Base-by-base conservation (phyloP, 1,140 invertebrate species). In the Hypsibius dujardini region DNA sequence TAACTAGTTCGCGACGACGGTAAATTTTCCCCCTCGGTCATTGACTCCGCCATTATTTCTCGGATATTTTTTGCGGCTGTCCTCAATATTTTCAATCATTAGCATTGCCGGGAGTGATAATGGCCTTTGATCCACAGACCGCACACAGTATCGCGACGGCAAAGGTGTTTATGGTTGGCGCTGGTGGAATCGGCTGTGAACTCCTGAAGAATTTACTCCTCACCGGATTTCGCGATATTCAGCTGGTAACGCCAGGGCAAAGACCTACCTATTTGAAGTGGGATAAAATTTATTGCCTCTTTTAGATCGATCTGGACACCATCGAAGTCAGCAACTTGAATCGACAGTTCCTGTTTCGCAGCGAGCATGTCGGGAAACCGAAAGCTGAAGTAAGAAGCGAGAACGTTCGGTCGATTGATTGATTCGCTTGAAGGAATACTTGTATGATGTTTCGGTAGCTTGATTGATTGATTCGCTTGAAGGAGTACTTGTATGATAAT, bases 321-420 rank as follows among this genome's bases (percentile, higher is more conserved):
- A 98, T 99, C 77, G 95, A 99, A 82, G 89, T 99, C n/a, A 96
- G 92, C 79, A 99, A 99, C 79, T 82, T 99, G 47, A 99, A 99
- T 79, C 84, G 96, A 15, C 96, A 99, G 79, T 99, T 99, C 81
- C 79, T 99, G 1, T 99, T 98, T 78, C 88, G 93, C 77, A 92
- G 92, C 76, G 87, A 95, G 77, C 95, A 99, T 85, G 93, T 99
- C 74, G 94, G 94, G 1, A 94, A 95, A 80, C 90, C 94, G 1
- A 99, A 99, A 82, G 81, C 84, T n/a, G 71, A 75, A 67, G 76
- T 79, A 28, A 28, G 28, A 28, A 28, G 28, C 28, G 28, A 28
- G 28, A 28, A 28, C 28, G 28, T 28, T 28, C 28, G 28, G 40
- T 7, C n/a, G 12, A 71, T 15, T 15, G 70, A 45, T 71, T 71